Evolutionary conservation across 2,113 vertebrate species (phyloP).

Genomic region (Bagarius yarrelli): DNA sequence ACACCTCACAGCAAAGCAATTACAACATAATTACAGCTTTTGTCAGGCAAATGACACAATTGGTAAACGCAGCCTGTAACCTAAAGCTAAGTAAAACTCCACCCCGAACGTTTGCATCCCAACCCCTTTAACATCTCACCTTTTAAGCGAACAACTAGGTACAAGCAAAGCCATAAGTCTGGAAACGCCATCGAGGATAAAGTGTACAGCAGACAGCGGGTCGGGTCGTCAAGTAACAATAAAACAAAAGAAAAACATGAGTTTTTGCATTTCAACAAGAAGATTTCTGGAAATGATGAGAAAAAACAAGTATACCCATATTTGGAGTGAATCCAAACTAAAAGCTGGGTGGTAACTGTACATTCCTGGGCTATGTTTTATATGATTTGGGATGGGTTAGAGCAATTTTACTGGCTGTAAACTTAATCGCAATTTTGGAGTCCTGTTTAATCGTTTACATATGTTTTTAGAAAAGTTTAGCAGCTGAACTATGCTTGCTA

Average conservation of each 20-base stretch:
- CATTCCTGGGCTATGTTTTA: conserved; percentile 20
- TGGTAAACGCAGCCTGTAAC: conserved; percentile 47
- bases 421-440: conserved; percentile 14
- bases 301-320: background rate
- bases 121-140: conserved; percentile 1
- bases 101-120: background rate
- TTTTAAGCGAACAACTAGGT: background rate
- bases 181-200: background rate
- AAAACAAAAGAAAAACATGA: background rate
- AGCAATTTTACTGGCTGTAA: conserved; percentile 24
- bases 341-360: conserved; percentile 14
- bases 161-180: background rate
- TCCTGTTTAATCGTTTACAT: conserved; percentile 35
- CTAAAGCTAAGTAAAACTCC: conserved; percentile 45
- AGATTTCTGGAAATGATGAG: background rate
- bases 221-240: conserved; percentile 57
- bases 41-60: conserved; percentile 55
- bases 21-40: conserved; percentile 55
- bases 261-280: conserved; percentile 12
- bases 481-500: background rate
- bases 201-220: conserved; percentile 55
- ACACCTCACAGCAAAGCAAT: conserved; percentile 54
- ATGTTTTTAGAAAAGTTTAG: background rate
- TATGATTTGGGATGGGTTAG: conserved; percentile 24
- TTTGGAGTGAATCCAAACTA: background rate